Evolutionary conservation across 2,888 invertebrate genomes (phyloP).

Genomic region (Buathra laborator): DNA sequence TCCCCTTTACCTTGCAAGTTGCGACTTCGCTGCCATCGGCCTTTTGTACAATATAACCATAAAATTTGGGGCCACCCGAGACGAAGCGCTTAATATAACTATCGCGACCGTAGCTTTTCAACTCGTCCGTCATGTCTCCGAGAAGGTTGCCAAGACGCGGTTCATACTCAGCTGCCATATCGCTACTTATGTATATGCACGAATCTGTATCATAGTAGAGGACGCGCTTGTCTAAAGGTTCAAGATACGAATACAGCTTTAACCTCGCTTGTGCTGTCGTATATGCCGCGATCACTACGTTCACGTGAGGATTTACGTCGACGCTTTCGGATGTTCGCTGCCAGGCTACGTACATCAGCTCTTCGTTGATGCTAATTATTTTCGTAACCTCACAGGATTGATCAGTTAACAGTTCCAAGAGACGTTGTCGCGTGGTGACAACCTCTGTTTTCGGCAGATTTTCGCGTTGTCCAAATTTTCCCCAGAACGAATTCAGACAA

Average conservation of each 20-base stretch:
- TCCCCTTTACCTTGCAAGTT: no score
- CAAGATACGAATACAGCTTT: slow-evolving; percentile 73
- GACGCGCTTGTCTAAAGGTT: no score
- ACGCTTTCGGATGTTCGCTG: no score
- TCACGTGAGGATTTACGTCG: slow-evolving; percentile 54
- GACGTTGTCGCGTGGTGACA: slow-evolving; percentile 46
- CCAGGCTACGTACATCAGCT: slow-evolving; percentile 68
- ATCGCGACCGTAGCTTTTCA: neutral
- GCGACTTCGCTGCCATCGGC: no score
- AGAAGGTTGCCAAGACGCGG: no score
- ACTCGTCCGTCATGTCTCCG: neutral
- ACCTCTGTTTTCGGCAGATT: slow-evolving; percentile 69
- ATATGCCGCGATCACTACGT: slow-evolving; percentile 80
- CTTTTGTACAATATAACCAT: no score
- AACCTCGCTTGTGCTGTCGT: slow-evolving; percentile 80
- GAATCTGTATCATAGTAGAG: no score
- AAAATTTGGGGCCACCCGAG: no score
- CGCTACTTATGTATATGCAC: no score
- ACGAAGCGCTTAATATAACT: no score
- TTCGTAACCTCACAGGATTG: slow-evolving; percentile 63
- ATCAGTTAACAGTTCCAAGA: slow-evolving; percentile 65
- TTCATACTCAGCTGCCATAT: no score
- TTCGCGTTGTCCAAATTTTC: slow-evolving; percentile 75
- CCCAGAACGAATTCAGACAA: slow-evolving; percentile 76
- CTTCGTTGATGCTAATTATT: slow-evolving; percentile 66